Conservation (phyloP, 2,113 vertebrate species). For the Turnix velox region DNA sequence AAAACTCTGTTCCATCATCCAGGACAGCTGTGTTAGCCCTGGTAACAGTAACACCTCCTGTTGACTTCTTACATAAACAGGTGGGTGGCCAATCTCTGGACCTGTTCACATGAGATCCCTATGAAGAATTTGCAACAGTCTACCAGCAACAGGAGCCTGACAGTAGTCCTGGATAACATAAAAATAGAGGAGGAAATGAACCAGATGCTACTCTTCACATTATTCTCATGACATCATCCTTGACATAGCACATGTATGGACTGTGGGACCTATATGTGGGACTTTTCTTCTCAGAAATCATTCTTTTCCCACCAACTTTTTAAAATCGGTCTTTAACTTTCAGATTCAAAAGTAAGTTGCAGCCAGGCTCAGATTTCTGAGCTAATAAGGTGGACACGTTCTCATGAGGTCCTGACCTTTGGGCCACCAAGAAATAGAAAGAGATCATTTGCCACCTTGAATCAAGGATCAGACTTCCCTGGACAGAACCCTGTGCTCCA, state of each 20-base stretch:
- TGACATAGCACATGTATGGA: background rate
- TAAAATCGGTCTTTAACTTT: background rate
- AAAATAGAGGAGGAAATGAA: background rate
- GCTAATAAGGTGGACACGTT: background rate
- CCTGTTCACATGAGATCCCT: background rate
- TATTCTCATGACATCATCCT: background rate
- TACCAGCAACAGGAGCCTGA: background rate
- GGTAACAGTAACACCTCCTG: background rate
- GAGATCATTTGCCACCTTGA: background rate
- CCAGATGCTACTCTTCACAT: rapidly evolving
- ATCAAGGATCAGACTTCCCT: background rate
- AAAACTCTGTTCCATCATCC: background rate
- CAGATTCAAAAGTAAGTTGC: background rate
- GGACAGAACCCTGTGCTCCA: background rate
- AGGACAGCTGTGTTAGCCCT: background rate
- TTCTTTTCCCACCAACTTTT: background rate
- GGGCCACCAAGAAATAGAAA: background rate
- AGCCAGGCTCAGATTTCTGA: background rate
- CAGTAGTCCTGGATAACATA: background rate
- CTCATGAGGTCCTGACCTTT: background rate
- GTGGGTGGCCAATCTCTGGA: background rate
- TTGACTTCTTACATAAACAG: background rate
- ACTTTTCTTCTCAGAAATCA: background rate
- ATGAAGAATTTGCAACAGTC: background rate
- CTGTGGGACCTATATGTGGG: background rate